Evolutionary conservation across 2,797 vertebrate species (phyloP), one percentile per base, ranked within the genome.

Genomic region (Cirrhinus molitorella): DNA sequence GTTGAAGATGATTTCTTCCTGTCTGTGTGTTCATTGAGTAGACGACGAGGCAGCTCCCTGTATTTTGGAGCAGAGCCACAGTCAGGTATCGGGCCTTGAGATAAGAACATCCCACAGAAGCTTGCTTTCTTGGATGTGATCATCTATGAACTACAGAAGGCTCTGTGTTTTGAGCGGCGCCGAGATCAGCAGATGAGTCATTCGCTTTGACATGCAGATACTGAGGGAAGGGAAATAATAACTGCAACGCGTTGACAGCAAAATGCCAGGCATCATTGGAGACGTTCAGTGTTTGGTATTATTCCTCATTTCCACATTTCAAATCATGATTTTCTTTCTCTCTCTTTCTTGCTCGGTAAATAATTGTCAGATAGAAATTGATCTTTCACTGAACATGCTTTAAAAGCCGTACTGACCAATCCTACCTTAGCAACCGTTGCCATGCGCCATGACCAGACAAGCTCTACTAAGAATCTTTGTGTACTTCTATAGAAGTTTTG

Each of bases 171-270:
- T 28, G 63, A 73, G 66, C 40, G 9, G 49, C 47, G 67, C 37
- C 34, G 21, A 75, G 71, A 82, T 83, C 81, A 45, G 72, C 61
- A 37, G 63, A 63, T 68, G 81, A 83, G 61, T 83, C 63, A 47
- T 68, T 76, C 37, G 31, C 65, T 77, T 57, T 83, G 81, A 83
- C 73, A 59, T 70, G 81, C 81, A 83, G 49, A 77, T 67, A 47
- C 63, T 49, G 37, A 23, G 63, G 49, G 34, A 68, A n/a, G 9
- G 49, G 37, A 77, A 83, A 83, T 70, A 83, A 68, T 77, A 67
- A 59, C 73, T 23, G 73, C 61, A 77, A 68, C 55, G 65, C 21
- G 5, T 67, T 77, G 73, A 76, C 71, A 77, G 81, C 49, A 43
- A 59, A 76, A 68, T 83, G 49, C 47, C 71, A 83, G 34, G 61